A percentile compares a stretch with the other conserved stretches of the same genome.
These are phyloP conservation scores for Pilophorus perplexus DNA, from an alignment of 2,888 invertebrate species.

Conservation along the genomic window DNA sequence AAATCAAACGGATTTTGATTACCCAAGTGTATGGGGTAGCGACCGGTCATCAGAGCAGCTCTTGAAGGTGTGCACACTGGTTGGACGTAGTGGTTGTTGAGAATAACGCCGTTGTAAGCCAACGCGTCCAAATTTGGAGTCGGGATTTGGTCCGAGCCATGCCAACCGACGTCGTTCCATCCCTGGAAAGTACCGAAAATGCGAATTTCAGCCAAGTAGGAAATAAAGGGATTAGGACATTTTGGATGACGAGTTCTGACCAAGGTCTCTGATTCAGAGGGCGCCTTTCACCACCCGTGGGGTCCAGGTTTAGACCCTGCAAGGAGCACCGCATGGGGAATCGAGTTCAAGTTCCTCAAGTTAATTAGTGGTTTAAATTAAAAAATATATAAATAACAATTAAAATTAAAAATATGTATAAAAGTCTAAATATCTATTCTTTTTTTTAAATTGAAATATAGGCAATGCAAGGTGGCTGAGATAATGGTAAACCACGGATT, in stretches of 20 bases:
- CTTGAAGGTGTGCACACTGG: constrained; percentile 84
- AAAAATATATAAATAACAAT: not conserved
- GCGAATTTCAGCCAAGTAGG: not conserved
- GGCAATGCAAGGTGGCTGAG: no score
- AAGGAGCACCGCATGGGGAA: no score
- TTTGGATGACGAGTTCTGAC: no score
- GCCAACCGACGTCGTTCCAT: constrained; percentile 88
- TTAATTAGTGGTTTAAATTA: not conserved
- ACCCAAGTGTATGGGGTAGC: constrained; percentile 82
- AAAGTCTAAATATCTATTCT: no score
- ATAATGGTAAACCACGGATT: no score
- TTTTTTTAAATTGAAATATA: no score
- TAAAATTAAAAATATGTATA: no score
- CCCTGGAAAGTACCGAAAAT: constrained; percentile 68
- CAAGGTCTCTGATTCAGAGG: no score
- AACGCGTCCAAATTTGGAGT: constrained; percentile 88
- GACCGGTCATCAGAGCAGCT: constrained; percentile 77
- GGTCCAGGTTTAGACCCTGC: no score
- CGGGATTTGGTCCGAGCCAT: constrained; percentile 80
- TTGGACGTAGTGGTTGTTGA: constrained; percentile 82
- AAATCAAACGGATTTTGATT: constrained; percentile 46
- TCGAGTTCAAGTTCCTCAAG: no score
- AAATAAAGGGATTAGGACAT: no score
- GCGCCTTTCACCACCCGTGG: no score
- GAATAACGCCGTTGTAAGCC: constrained; percentile 77